Conservation (phyloP, 2,888 invertebrate species). For the Zaprionus lineosus region DNA sequence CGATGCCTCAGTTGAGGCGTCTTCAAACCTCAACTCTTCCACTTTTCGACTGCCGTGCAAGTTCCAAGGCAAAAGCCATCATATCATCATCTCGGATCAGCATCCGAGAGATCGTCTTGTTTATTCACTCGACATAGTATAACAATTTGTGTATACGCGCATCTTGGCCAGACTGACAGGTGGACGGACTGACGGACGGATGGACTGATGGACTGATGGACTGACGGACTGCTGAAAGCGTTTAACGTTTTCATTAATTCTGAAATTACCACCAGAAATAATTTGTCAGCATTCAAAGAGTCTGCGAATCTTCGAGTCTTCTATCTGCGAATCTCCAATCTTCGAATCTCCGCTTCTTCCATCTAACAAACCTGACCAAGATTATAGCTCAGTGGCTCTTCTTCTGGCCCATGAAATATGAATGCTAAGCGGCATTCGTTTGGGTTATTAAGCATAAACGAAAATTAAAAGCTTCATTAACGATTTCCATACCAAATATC, state of each 20-base stretch:
- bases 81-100: slow-evolving; percentile 14
- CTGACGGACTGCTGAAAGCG: slow-evolving; percentile 65
- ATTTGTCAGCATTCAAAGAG: slow-evolving; percentile 27
- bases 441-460: slow-evolving; percentile 66
- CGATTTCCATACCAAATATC: slow-evolving; percentile 43
- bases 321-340: neutral
- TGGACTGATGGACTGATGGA: too few relatives aligned
- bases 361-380: slow-evolving; percentile 17
- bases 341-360: neutral
- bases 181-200: too few relatives aligned
- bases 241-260: slow-evolving; percentile 68
- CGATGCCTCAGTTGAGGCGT: neutral
- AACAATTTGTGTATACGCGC: slow-evolving; percentile 5
- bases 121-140: too few relatives aligned
- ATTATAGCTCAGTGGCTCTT: slow-evolving; percentile 11
- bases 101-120: too few relatives aligned
- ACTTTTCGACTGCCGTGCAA: slow-evolving; percentile 17
- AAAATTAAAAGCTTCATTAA: slow-evolving; percentile 57
- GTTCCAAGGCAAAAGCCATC: slow-evolving; percentile 47
- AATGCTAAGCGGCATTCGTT: slow-evolving; percentile 65
- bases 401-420: slow-evolving; percentile 26
- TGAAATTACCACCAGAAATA: slow-evolving; percentile 29
- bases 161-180: slow-evolving; percentile 16
- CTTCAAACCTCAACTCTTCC: neutral
- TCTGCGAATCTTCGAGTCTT: neutral